A percentile compares a stretch with the other conserved stretches of the same genome.
phyloP scores from a whole-genome alignment of 2,797 vertebrate genomes.

The Megalops cyprinoides region DNA sequence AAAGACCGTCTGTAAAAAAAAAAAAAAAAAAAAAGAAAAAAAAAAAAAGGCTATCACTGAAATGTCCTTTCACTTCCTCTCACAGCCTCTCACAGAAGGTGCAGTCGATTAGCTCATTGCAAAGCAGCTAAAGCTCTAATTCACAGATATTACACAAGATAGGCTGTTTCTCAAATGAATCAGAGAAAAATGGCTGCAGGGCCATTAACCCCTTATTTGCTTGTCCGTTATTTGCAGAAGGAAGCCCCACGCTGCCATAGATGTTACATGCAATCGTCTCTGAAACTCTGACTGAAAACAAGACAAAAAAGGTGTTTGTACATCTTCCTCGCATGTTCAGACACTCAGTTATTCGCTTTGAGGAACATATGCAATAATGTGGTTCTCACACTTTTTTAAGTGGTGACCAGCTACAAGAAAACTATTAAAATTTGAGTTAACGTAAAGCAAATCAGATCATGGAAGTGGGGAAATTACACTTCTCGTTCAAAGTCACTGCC shows the following conservation, averaged over 20 bases:
- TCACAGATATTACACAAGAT: slow-evolving; percentile 20
- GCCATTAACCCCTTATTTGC: neutral
- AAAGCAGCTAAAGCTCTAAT: neutral
- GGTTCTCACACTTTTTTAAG: neutral
- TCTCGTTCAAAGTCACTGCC: slow-evolving; percentile 15
- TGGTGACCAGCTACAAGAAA: neutral
- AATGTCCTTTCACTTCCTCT: slow-evolving; percentile 32
- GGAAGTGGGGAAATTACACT: neutral
- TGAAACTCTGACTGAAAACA: too few relatives aligned
- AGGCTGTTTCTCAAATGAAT: neutral
- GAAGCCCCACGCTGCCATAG: neutral
- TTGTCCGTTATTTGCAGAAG: neutral
- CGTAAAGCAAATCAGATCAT: neutral
- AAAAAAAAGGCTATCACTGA: neutral
- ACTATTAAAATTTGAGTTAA: neutral
- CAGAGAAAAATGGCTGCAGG: neutral
- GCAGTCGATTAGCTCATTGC: neutral
- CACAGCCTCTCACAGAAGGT: neutral
- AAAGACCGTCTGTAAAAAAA: neutral
- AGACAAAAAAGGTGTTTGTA: neutral
- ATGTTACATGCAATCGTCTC: too few relatives aligned
- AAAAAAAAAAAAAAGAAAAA: neutral
- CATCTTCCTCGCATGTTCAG: neutral
- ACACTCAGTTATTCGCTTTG: neutral
- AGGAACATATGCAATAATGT: neutral